Percentiles rank a stretch among this genome's conserved stretches.
These are phyloP conservation scores for Galleria mellonella DNA, from an alignment of 1,140 invertebrate genomes.

Conservation along the genomic window DNA sequence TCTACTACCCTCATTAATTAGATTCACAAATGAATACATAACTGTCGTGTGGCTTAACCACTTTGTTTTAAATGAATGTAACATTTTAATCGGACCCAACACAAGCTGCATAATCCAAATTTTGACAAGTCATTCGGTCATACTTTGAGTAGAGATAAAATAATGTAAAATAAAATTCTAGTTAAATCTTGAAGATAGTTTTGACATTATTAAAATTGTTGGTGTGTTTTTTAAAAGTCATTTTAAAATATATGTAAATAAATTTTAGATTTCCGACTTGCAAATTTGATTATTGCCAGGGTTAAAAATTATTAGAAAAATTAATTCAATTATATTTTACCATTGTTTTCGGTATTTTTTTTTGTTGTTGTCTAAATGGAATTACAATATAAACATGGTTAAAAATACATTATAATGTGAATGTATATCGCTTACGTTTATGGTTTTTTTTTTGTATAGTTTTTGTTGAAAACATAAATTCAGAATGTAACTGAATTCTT, in stretches of 20 bases:
- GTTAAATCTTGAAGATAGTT: background rate
- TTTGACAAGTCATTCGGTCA: background rate
- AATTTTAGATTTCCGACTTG: background rate
- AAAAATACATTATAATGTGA: too few species aligned
- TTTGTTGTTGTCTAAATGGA: too few species aligned
- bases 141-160: background rate
- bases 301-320: too few species aligned
- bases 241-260: conserved; percentile 1
- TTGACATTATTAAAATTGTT: background rate
- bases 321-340: too few species aligned
- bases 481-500: too few species aligned
- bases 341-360: too few species aligned
- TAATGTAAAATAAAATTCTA: background rate
- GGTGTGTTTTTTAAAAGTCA: conserved; percentile 1
- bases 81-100: background rate
- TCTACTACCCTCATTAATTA: background rate
- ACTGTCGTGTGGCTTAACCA: background rate
- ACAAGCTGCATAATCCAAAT: too few species aligned
- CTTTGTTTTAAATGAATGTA: background rate
- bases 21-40: background rate
- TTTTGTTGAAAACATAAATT: too few species aligned
- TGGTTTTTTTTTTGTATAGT: too few species aligned
- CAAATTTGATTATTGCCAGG: too few species aligned
- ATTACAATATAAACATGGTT: too few species aligned
- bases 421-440: too few species aligned